Evolutionary conservation across 2,113 vertebrate species (phyloP), one percentile per base, ranked within the genome.

Genomic region (Apistogramma diplotaenia): DNA sequence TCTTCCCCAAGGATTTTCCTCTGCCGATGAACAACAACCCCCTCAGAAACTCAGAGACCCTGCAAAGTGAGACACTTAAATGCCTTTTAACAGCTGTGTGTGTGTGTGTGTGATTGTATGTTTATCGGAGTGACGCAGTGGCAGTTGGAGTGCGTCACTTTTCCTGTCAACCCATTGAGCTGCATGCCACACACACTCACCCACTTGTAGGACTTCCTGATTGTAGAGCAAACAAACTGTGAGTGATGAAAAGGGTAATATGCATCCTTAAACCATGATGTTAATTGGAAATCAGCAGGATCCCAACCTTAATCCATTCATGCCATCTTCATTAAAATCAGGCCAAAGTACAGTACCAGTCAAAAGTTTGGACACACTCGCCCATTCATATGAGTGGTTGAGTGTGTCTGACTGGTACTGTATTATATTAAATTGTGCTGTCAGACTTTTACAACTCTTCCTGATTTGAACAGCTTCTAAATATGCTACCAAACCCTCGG

Each of bases 111-210:
- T 73, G 70, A 72, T 65, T 81, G 78, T 76, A 76, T 89, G 81
- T 86, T 81, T 84, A 81, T 91, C 51, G 33, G 67, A 59, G 62
- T 90, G 91, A 93, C 72, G 85, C 90, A 89, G 83, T 75, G 76
- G 58, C 74, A 57, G 81, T 79, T 9, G 56, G 82, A 77, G 82
- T 91, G 89, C 85, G 87, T 93, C 91, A 89, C 59, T 74, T 54
- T 76, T 82, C 46, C 53, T 74, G 82, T 88, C 76, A 78, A 62
- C 81, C 57, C 16, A 7, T 76, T 65, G 70, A 37, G 78, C 58
- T 72, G 9, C 51, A 58, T 65, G 74, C 58, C 76, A 29, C 51
- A 31, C 33, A 56, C 33, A 53, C 12, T 57, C 27, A 57, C 81
- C 29, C 55, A 29, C 56, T 78, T 53, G 33, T 51, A 25, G 65